These are phyloP conservation scores for Ceratina japonica DNA, from an alignment of 1,140 invertebrate genomes.

Conservation along the genomic window DNA sequence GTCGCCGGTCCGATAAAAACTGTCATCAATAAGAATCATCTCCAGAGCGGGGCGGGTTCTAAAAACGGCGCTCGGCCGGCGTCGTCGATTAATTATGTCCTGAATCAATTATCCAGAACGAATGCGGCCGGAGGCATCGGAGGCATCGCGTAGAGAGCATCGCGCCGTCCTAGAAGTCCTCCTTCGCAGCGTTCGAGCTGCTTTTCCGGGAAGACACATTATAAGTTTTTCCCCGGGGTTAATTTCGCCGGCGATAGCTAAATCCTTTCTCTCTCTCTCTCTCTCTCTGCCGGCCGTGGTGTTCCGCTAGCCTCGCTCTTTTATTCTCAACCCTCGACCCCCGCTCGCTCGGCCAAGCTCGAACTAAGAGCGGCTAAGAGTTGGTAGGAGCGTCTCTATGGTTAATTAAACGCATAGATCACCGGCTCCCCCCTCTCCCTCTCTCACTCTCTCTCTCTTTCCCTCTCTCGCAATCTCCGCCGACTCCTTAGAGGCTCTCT, in stretches of 20 bases:
- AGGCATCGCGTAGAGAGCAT: constrained; percentile 36
- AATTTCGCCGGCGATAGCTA: constrained; percentile 68
- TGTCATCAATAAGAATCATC: background rate
- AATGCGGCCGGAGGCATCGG: constrained; percentile 38
- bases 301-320: constrained; percentile 54
- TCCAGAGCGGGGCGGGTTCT: background rate
- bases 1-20: too few species aligned
- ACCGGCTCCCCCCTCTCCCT: constrained; percentile 47
- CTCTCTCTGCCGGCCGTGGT: background rate
- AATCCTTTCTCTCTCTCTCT: constrained; percentile 54
- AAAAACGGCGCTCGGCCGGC: background rate
- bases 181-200: constrained; percentile 48
- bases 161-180: constrained; percentile 9
- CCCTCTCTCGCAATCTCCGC: constrained; percentile 60
- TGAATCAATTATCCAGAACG: constrained; percentile 61
- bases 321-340: constrained; percentile 55
- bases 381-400: constrained; percentile 77
- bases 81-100: constrained; percentile 60
- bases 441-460: constrained; percentile 21
- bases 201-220: constrained; percentile 70
- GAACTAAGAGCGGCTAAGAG: constrained; percentile 76
- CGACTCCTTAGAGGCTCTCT: constrained; percentile 44
- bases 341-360: constrained; percentile 61
- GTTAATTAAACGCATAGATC: constrained; percentile 79
- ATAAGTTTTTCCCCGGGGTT: constrained; percentile 73